These are phyloP conservation scores for Meandrusa payeni DNA, from an alignment of 2,888 invertebrate genomes.

Conservation along the genomic window DNA sequence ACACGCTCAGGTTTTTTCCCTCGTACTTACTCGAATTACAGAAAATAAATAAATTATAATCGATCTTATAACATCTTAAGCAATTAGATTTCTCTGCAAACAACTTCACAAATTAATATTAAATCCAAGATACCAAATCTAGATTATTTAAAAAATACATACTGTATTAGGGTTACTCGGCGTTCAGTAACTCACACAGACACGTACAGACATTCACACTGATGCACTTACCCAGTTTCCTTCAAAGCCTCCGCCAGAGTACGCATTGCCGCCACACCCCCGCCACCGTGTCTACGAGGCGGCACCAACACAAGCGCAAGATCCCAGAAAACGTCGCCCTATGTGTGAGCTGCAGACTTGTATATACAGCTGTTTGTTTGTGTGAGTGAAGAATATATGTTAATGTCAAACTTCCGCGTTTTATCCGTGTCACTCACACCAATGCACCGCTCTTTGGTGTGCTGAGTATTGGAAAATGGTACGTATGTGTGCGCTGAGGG, in stretches of 20 bases:
- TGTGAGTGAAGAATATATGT: slow-evolving; percentile 68
- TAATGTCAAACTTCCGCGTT: slow-evolving; percentile 74
- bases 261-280: slow-evolving; percentile 48
- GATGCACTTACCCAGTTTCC: slow-evolving; percentile 36
- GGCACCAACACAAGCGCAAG: slow-evolving; percentile 54
- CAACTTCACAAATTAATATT: no score
- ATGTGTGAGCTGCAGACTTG: slow-evolving; percentile 44
- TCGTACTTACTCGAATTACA: no score
- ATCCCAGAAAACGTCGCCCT: slow-evolving; percentile 41
- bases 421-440: slow-evolving; percentile 66
- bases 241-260: slow-evolving; percentile 41
- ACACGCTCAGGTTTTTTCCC: no score
- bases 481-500: slow-evolving; percentile 43
- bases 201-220: slow-evolving; percentile 34
- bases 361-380: slow-evolving; percentile 32
- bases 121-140: no score
- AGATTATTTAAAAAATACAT: not conserved
- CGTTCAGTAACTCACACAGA: slow-evolving; percentile 39
- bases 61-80: no score
- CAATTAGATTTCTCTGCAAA: no score
- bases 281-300: slow-evolving; percentile 61
- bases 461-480: slow-evolving; percentile 27
- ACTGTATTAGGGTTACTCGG: slow-evolving; percentile 30
- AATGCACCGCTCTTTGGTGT: slow-evolving; percentile 17
- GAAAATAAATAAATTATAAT: no score